Evolutionary conservation across 1,140 invertebrate species (phyloP), one percentile per base, ranked within the genome.

Genomic region (Achroia grisella): DNA sequence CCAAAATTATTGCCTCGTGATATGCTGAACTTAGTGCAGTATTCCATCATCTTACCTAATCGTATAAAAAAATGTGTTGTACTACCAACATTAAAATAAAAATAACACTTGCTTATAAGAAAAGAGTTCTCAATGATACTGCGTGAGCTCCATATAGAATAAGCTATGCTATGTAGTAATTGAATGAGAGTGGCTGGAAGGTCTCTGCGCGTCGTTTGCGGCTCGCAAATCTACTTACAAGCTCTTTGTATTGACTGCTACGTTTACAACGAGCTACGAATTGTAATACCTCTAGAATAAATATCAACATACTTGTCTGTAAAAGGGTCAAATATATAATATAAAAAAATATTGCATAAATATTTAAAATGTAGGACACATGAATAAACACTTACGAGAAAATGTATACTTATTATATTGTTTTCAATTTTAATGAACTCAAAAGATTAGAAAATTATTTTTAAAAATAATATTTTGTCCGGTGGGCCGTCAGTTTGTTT

Each of bases 191-290:
- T 17, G 13, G 5, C 28, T 10, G 50, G 34, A 45, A 37, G 28
- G 10, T 35, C 53, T 54, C 44, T 48, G 61, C 54, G 54, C 40
- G 52, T 33, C 44, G 59, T 50, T 41, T 31, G 55, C 15, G 54
- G 47, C 50, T 43, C 57, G 42, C 64, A 70, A 73, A 73, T 73
- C 67, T 71, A 73, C 64, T 73, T 73, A 73, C 70, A 48, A 39
- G 44, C 61, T 67, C 69, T 70, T 73, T 73, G 64, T 73, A 68
- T 65, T 70, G 63, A 65, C 64, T 65, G 60, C 17, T 23, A 59
- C 62, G 62, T 50, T 50, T 15, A 12, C 54, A 39, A 34, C 4
- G 40, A 50, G 17, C 15, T 41, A 48, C 13, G 45, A 62, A 55
- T 23, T 23, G 17, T 6, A 23, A 23, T 6, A 23, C 17, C 17